Evolutionary conservation across 2,888 invertebrate genomes (phyloP), one percentile per base, ranked within the genome.

Genomic region (Drosophila formosana): DNA sequence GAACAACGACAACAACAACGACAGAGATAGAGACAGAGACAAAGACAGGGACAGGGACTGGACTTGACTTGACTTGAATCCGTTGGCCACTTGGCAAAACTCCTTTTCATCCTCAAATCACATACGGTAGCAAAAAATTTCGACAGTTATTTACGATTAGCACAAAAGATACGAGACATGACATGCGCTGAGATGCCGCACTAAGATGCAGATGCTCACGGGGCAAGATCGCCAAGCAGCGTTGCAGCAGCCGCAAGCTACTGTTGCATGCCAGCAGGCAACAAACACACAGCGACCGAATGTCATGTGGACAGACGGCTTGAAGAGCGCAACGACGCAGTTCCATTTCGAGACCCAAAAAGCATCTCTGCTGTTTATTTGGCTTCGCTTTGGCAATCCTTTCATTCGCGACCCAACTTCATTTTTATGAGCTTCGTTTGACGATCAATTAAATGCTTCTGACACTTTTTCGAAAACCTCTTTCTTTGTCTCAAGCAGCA

Each of bases 101-200:
- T 81, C 70, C 82, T 87, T 74, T 75, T 69, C 79, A 78, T 80
- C 74, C 79, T 77, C 80, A 89, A 89, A 89, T 83, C 83, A 87
- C 89, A 85, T 82, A 85, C 85, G 88, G 85, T 85, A 85, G 85
- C 85, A 85, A 88, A 82, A 89, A 89, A 89, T 85, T 85, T 85
- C 85, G 89, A 85, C 85, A 89, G 85, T 85, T 85, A 89, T 85
- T 89, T 85, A 85, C 85, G 85, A 85, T 83, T 83, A 83, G 83
- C 83, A 83, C 87, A 88, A 82, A 86, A 88, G 89, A 83, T 88
- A 83, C 83, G 88, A 81, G 80, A 88, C 83, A 88, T 86, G 83
- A 86, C 83, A 83, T 88, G 88, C 81, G 87, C 78, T 86, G 88
- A 88, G 67, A 86, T 67, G 76, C 76, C 64, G 60, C 66, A 46